These are phyloP conservation scores for Notolabrus celidotus DNA, from an alignment of 2,797 vertebrate species.

Conservation along the genomic window DNA sequence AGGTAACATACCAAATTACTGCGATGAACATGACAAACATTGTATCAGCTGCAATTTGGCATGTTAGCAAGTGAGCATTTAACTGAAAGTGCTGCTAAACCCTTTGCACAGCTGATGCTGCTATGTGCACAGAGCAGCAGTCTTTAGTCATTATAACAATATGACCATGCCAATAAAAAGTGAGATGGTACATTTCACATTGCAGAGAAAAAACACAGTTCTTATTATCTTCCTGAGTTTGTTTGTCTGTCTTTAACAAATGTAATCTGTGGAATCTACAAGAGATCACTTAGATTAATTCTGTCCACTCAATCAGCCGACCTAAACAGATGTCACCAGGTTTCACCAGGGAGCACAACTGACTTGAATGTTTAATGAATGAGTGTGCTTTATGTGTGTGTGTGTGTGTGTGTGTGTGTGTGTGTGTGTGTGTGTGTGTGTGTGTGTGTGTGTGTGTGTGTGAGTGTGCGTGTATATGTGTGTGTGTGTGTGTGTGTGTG, in stretches of 20 bases:
- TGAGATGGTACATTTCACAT: not conserved
- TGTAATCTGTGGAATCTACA: constrained; percentile 53
- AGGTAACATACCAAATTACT: not conserved
- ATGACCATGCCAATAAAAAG: not conserved
- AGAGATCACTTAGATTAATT: constrained; percentile 64
- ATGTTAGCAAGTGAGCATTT: not conserved
- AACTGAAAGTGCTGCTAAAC: not conserved
- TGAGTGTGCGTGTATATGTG: too few relatives aligned
- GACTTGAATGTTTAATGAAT: constrained; percentile 48
- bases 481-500: constrained; percentile 4
- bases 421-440: constrained; percentile 3
- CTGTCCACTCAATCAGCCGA: constrained; percentile 59
- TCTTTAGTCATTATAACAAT: too few relatives aligned
- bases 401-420: constrained; percentile 7
- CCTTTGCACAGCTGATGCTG: too few relatives aligned
- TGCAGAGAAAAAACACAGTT: not conserved
- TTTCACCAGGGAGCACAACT: constrained; percentile 50
- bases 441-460: constrained; percentile 6
- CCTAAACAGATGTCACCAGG: constrained; percentile 67
- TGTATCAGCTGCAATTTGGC: not conserved
- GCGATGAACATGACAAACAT: not conserved
- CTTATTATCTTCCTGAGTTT: constrained; percentile 16
- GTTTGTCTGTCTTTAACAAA: constrained; percentile 50
- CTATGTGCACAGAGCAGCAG: not conserved
- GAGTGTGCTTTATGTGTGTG: constrained; percentile 1